Percentiles rank a stretch among this genome's conserved stretches.
phyloP scores from a whole-genome alignment of 2,113 vertebrate genomes.

The Scatophagus argus region DNA sequence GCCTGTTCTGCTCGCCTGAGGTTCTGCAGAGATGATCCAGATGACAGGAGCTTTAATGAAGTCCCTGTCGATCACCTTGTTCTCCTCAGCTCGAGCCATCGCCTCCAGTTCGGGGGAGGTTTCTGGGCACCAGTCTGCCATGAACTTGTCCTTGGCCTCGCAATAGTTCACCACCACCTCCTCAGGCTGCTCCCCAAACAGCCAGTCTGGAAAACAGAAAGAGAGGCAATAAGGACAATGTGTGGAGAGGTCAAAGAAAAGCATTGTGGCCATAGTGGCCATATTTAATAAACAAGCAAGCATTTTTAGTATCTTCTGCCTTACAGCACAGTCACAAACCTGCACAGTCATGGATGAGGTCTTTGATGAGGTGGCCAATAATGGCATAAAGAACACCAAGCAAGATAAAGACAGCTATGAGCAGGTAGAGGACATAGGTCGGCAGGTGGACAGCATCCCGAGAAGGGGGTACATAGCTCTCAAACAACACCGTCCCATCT shows the following conservation, averaged over 20 bases:
- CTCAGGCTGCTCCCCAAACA: slow-evolving; percentile 88
- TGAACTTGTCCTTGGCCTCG: slow-evolving; percentile 82
- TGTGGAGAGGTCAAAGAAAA: not conserved
- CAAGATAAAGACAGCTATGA: slow-evolving; percentile 87
- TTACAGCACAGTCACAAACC: slow-evolving; percentile 75
- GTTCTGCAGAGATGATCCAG: slow-evolving; percentile 81
- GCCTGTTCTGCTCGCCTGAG: slow-evolving; percentile 52
- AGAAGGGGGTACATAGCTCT: slow-evolving; percentile 88
- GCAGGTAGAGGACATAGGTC: slow-evolving; percentile 86
- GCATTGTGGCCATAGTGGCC: too few relatives aligned
- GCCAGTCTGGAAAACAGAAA: slow-evolving; percentile 84
- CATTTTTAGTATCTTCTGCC: not conserved
- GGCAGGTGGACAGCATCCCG: slow-evolving; percentile 90
- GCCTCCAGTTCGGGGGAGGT: slow-evolving; percentile 82
- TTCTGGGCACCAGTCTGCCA: slow-evolving; percentile 84
- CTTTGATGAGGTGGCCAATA: slow-evolving; percentile 94
- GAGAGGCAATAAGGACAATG: not conserved
- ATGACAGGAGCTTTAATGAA: slow-evolving; percentile 72
- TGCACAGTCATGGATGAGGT: slow-evolving; percentile 90
- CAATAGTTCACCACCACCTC: slow-evolving; percentile 80
- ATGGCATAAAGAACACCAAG: slow-evolving; percentile 91
- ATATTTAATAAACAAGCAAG: not conserved
- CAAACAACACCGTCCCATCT: slow-evolving; percentile 79
- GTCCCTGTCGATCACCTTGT: slow-evolving; percentile 69
- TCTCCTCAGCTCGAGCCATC: slow-evolving; percentile 71